A percentile compares a stretch with the other conserved stretches of the same genome.
These are phyloP conservation scores for Serrognathus titanus DNA, from an alignment of 2,888 invertebrate species.

Conservation along the genomic window DNA sequence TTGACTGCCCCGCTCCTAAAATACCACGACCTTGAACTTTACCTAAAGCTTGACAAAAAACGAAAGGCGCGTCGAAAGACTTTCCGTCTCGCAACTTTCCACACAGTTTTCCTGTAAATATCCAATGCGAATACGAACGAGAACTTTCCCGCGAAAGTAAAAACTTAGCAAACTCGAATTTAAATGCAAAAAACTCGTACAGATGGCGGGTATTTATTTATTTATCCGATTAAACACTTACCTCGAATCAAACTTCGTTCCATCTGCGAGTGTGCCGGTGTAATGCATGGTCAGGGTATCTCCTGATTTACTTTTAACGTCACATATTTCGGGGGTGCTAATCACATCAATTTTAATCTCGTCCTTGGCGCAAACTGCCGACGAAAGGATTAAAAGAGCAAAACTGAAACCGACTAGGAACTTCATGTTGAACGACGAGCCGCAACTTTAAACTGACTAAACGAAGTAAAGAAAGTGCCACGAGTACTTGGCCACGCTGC, in stretches of 20 bases:
- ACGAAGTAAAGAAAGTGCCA: conserved; percentile 36
- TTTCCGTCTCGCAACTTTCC: no score
- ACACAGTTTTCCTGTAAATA: no score
- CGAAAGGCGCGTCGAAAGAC: no score
- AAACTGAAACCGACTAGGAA: conserved; percentile 18
- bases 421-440: conserved; percentile 20
- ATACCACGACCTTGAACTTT: no score
- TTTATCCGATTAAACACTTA: conserved; percentile 48
- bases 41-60: no score
- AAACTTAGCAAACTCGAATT: no score
- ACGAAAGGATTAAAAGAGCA: conserved; percentile 21
- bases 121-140: no score
- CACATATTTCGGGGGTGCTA: conserved; percentile 80
- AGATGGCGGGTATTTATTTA: no score
- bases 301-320: conserved; percentile 74
- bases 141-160: no score
- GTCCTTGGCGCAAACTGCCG: conserved; percentile 43
- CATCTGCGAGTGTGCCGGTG: conserved; percentile 84
- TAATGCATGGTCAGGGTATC: conserved; percentile 96
- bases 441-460: conserved; percentile 26
- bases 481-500: conserved; percentile 41
- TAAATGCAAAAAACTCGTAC: no score
- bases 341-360: conserved; percentile 80
- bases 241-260: conserved; percentile 93
- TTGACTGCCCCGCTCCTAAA: no score